A percentile compares a stretch with the other conserved stretches of the same genome.
These are phyloP conservation scores for Philotrypesis tridentata DNA, from an alignment of 1,140 invertebrate species.

Conservation along the genomic window DNA sequence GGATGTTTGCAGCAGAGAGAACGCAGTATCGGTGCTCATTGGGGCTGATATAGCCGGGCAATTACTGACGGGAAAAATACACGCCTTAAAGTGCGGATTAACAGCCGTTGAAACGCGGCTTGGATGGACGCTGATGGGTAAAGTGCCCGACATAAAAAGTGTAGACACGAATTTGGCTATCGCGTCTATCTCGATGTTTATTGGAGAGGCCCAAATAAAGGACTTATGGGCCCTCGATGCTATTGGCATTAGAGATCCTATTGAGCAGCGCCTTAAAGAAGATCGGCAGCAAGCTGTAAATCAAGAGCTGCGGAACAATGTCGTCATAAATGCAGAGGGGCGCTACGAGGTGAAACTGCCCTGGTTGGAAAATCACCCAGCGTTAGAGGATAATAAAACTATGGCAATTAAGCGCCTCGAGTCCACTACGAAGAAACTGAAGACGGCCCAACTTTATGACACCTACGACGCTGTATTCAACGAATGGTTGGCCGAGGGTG, in stretches of 20 bases:
- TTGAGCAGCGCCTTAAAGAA: slow-evolving; percentile 48
- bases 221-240: slow-evolving; percentile 65
- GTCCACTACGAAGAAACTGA: background rate
- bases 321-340: slow-evolving; percentile 50
- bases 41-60: background rate
- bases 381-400: slow-evolving; percentile 24
- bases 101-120: slow-evolving; percentile 28
- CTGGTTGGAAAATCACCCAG: slow-evolving; percentile 50
- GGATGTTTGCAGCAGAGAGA: too few species aligned
- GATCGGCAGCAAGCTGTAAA: slow-evolving; percentile 49
- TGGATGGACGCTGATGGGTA: slow-evolving; percentile 40
- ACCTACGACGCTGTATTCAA: slow-evolving; percentile 45
- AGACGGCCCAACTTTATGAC: background rate
- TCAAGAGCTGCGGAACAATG: slow-evolving; percentile 55
- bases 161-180: slow-evolving; percentile 7
- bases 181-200: slow-evolving; percentile 43
- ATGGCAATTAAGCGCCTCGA: slow-evolving; percentile 6
- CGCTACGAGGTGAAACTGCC: slow-evolving; percentile 58
- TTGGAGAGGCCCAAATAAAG: slow-evolving; percentile 33
- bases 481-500: slow-evolving; percentile 47
- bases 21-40: background rate
- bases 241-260: slow-evolving; percentile 63
- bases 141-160: background rate
- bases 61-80: slow-evolving; percentile 36
- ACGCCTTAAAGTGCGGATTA: slow-evolving; percentile 37